phyloP scores from a whole-genome alignment of 2,113 vertebrate genomes.

The Polyodon spathula region DNA sequence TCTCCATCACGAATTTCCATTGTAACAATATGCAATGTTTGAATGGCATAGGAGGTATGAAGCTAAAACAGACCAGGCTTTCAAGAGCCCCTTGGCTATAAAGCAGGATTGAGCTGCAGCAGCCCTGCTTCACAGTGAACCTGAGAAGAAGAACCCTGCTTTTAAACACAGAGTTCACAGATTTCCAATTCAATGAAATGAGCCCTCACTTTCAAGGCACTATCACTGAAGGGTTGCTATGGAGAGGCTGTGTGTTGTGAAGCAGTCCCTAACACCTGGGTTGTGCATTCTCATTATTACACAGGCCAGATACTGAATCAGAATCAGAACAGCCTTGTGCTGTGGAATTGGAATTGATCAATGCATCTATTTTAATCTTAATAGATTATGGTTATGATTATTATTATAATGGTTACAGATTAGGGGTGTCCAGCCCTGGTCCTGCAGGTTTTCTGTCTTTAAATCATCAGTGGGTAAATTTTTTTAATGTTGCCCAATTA shows the following conservation, averaged over 20 bases:
- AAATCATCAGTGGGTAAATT: no score
- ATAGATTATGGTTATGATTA: no score
- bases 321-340: background rate
- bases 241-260: conserved; percentile 10
- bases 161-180: conserved; percentile 35
- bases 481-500: no score
- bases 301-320: background rate
- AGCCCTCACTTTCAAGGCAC: conserved; percentile 33
- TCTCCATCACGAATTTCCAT: no score
- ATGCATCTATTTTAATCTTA: no score
- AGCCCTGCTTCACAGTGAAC: conserved; percentile 31
- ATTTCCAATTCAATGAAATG: conserved; percentile 31
- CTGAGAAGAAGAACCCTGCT: no score
- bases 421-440: no score
- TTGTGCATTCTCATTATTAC: background rate
- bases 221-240: conserved; percentile 26
- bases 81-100: conserved; percentile 28
- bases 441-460: no score
- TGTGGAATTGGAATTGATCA: background rate
- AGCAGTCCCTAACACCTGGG: background rate
- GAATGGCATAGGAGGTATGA: no score
- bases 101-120: conserved; percentile 17
- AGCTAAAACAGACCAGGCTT: no score
- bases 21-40: no score
- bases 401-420: no score